phyloP scores from a whole-genome alignment of 2,888 invertebrate genomes.

The Eurois occulta region DNA sequence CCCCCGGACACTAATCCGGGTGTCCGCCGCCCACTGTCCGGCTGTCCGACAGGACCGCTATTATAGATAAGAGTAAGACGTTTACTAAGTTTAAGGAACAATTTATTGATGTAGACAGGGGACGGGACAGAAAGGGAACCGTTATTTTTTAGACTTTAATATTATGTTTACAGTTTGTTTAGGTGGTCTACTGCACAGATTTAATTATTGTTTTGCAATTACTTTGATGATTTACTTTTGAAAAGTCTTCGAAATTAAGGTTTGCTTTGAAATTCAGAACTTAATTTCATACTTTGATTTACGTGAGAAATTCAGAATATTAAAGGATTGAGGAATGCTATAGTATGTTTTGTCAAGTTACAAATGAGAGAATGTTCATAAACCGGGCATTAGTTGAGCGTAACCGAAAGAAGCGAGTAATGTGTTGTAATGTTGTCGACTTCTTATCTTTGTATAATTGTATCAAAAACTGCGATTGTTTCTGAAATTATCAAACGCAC shows the following conservation, averaged over 20 bases:
- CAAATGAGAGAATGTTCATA: neutral
- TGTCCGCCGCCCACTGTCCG: constrained; percentile 21
- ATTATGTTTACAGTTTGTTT: neutral
- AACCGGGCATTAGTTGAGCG: neutral
- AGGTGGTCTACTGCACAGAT: neutral
- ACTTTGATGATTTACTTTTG: neutral
- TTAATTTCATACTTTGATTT: neutral
- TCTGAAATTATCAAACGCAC: neutral
- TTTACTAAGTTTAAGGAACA: constrained; percentile 60
- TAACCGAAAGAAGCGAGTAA: neutral
- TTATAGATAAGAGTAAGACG: constrained; percentile 72
- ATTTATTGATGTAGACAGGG: constrained; percentile 50
- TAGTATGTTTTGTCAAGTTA: neutral
- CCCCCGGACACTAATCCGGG: constrained; percentile 60
- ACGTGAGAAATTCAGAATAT: neutral
- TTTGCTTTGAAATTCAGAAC: neutral
- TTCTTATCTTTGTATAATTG: neutral
- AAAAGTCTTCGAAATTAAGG: neutral
- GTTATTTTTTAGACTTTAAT: neutral
- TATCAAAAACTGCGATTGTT: neutral
- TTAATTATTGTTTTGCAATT: neutral
- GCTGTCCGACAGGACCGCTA: constrained; percentile 40
- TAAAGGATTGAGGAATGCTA: neutral
- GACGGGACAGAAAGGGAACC: constrained; percentile 18
- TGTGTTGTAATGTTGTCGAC: neutral